Conservation (phyloP, 1,140 invertebrate species). For the Pachypeltis micranthus region DNA sequence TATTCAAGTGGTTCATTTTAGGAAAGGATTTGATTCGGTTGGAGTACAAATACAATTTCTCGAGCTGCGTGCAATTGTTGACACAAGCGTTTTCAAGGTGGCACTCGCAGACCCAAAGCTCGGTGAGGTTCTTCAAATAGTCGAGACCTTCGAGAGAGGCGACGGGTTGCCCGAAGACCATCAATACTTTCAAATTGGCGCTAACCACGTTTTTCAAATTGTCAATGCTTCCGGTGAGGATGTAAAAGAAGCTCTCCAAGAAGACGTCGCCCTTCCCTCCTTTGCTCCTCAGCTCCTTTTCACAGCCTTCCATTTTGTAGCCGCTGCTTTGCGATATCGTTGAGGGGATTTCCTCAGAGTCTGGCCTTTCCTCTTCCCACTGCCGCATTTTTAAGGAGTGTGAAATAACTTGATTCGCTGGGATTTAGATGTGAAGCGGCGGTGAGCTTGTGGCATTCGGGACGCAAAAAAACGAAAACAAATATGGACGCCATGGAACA, state of each 20-base stretch:
- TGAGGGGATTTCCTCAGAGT: too few relatives aligned
- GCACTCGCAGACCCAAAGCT: constrained; percentile 12
- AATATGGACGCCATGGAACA: too few relatives aligned
- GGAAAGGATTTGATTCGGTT: not conserved
- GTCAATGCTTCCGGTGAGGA: not conserved
- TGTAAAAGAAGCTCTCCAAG: not conserved
- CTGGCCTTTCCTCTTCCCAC: too few relatives aligned
- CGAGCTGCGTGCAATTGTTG: not conserved
- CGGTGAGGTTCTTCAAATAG: not conserved
- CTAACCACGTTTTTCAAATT: not conserved
- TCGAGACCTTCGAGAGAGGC: constrained; percentile 1
- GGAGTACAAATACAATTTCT: constrained; percentile 4
- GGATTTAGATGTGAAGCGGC: too few relatives aligned
- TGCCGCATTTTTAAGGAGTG: too few relatives aligned
- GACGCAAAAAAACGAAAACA: too few relatives aligned
- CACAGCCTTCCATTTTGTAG: too few relatives aligned
- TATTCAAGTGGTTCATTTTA: not conserved
- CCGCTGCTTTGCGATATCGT: too few relatives aligned
- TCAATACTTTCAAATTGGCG: not conserved
- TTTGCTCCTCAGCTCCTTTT: too few relatives aligned
- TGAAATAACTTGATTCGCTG: too few relatives aligned
- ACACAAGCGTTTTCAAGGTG: not conserved
- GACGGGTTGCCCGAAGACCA: constrained; percentile 5
- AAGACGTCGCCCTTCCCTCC: not conserved
- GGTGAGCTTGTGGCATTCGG: too few relatives aligned